Base-by-base conservation (phyloP, 2,888 invertebrate genomes). In the Sthenelais limicola region DNA sequence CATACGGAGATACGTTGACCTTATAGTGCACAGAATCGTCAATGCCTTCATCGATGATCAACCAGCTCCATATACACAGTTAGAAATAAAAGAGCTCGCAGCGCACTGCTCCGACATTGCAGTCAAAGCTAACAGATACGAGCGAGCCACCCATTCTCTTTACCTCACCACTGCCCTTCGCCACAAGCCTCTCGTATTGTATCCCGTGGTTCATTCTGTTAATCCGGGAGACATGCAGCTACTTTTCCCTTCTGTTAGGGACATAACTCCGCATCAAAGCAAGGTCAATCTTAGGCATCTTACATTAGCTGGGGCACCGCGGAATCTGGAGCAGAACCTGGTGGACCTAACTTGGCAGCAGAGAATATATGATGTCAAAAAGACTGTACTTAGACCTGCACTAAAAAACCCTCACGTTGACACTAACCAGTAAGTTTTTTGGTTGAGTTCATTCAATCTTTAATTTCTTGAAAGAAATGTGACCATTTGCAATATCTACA, bases 1-100 rank as follows among this genome's bases (percentile, higher is more conserved):
- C 9, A 74, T 83, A 18, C 74, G 77, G n/a, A 71, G 82, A 32
- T 85, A 81, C 74, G 79, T 84, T 30, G 84, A 85, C 71, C 74
- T 85, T 30, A 79, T 83, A 5, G 80, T 81, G 33, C 85, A 84
- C 68, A 77, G 84, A 30, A 43, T 86, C 47, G 66, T 84, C 2
- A 38, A 73, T 7, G 80, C 83, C 1, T 68, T 76, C 47, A 54
- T 85, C n/a, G 81, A 84, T 24, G 73, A 76, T 5, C 66, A 72
- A 26, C 68, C 79, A 0, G 76, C 77, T 33, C 81, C 82, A 0
- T 84, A 83, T 74, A 79, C 76, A 21, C 48, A 71, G 54, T 58
- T 71, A 7, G 82, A 84, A 49, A 74, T 83, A 26, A 54, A 73
- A 38, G 70, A 69, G 0, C 35, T 84, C 1, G 82, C 82, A 71